phyloP scores from a whole-genome alignment of 2,113 vertebrate genomes.

The Scytalopus superciliaris region DNA sequence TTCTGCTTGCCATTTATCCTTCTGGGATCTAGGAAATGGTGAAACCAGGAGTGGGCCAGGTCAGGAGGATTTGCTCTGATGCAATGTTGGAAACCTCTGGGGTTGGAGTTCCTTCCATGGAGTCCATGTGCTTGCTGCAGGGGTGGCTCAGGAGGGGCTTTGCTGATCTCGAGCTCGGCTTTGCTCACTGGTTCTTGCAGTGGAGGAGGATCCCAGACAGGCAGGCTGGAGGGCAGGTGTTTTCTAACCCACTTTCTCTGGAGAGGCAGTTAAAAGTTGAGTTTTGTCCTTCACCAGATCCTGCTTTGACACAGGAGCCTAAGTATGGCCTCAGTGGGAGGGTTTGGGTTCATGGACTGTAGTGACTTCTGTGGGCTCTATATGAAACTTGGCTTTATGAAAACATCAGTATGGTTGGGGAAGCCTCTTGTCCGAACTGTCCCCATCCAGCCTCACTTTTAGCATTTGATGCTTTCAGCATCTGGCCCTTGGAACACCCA shows the following conservation, averaged over 20 bases:
- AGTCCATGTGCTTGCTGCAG: background rate
- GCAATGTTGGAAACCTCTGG: background rate
- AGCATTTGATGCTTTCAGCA: background rate
- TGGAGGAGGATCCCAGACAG: background rate
- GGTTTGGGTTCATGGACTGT: too few species aligned
- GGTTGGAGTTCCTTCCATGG: background rate
- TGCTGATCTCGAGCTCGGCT: rapidly evolving
- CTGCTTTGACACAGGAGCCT: background rate
- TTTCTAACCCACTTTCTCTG: background rate
- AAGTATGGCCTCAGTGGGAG: background rate
- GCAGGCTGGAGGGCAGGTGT: background rate
- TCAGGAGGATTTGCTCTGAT: background rate
- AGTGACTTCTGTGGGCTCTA: background rate
- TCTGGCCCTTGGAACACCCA: background rate
- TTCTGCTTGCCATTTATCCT: background rate
- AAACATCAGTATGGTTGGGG: background rate
- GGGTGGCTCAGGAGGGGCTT: background rate
- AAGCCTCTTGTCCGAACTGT: background rate
- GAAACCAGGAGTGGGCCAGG: rapidly evolving
- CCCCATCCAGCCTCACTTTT: background rate
- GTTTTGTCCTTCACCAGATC: background rate
- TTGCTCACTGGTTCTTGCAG: background rate
- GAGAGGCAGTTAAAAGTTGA: background rate
- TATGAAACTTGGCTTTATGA: background rate
- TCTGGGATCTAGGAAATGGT: background rate